phyloP scores from a whole-genome alignment of 2,888 invertebrate species.

The Gryllus longicercus region DNA sequence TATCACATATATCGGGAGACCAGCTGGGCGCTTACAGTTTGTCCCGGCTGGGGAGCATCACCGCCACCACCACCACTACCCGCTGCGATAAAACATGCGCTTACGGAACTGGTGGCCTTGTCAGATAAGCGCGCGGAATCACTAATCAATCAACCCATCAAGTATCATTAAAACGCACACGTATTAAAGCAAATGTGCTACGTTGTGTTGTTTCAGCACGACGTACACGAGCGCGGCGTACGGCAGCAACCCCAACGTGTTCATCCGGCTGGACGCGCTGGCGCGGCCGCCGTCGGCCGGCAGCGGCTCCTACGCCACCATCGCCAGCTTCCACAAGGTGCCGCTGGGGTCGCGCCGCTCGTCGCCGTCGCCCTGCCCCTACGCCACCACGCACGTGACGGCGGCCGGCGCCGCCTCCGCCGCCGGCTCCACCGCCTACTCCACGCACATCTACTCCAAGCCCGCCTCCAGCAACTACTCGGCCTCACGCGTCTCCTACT shows the following conservation, averaged over 20 bases:
- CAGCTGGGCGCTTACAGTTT: no score
- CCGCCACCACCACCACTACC: no score
- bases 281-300: conserved; percentile 66
- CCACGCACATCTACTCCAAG: conserved; percentile 53
- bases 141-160: no score
- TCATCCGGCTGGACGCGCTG: conserved; percentile 68
- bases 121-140: background rate
- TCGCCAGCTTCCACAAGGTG: conserved; percentile 72
- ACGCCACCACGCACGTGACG: conserved; percentile 56
- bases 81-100: no score
- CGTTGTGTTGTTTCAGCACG: conserved; percentile 53
- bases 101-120: background rate
- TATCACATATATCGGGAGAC: no score
- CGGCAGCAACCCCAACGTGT: conserved; percentile 72
- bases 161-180: background rate
- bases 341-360: conserved; percentile 47
- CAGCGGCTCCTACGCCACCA: conserved; percentile 78
- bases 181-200: background rate
- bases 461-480: conserved; percentile 57
- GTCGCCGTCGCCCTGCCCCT: conserved; percentile 64
- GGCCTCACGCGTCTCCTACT: conserved; percentile 66
- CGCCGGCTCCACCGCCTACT: conserved; percentile 32
- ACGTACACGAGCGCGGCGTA: conserved; percentile 75
- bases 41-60: no score
- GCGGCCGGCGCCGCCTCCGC: conserved; percentile 30